phyloP scores from a whole-genome alignment of 2,888 invertebrate species.

The Trypoxylon attenuatum region DNA sequence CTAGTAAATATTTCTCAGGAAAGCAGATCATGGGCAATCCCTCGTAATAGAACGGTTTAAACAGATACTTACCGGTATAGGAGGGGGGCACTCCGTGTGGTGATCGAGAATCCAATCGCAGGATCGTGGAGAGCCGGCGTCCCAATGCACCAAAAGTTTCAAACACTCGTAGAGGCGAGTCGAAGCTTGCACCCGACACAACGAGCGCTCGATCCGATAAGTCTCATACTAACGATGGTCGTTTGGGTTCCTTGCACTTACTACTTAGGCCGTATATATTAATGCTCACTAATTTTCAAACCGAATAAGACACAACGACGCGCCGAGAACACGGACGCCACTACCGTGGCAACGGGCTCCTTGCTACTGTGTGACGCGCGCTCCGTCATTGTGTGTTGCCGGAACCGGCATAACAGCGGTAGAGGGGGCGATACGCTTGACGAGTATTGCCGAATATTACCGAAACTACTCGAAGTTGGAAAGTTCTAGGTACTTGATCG shows the following conservation, averaged over 20 bases:
- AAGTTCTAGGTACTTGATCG: no score
- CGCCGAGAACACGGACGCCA: constrained; percentile 45
- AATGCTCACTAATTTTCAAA: no score
- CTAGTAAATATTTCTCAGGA: no score
- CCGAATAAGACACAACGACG: constrained; percentile 40
- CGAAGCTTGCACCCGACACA: constrained; percentile 21
- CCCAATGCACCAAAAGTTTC: constrained; percentile 36
- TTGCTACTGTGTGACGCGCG: constrained; percentile 52
- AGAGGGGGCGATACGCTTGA: constrained; percentile 45
- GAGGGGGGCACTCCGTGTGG: constrained; percentile 29
- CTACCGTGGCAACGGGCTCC: constrained; percentile 62
- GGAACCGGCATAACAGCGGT: constrained; percentile 44
- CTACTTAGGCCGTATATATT: no score
- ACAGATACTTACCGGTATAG: constrained; percentile 30
- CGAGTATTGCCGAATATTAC: no score
- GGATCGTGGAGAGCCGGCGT: constrained; percentile 44
- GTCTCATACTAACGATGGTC: constrained; percentile 33
- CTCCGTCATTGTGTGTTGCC: constrained; percentile 47
- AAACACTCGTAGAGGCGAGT: constrained; percentile 29
- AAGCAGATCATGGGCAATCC: no score
- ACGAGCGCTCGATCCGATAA: constrained; percentile 8
- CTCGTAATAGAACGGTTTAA: not conserved
- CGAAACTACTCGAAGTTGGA: no score
- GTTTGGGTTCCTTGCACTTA: no score
- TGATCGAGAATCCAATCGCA: constrained; percentile 43